These are phyloP conservation scores for Acanthosoma haemorrhoidale DNA, from an alignment of 2,888 invertebrate species.

Conservation along the genomic window DNA sequence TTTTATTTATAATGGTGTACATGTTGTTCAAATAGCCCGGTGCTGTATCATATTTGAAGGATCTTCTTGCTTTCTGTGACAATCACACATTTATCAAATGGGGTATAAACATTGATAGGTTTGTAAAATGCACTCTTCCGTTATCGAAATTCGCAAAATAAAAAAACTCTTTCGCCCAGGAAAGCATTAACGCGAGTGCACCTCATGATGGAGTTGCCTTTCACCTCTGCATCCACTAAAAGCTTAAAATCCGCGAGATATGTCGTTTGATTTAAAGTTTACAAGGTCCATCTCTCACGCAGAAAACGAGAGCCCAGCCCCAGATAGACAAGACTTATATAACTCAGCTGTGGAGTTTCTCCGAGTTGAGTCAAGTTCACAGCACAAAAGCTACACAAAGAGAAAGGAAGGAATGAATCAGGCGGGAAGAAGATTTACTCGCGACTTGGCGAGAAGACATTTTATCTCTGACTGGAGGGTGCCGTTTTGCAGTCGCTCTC, in stretches of 20 bases:
- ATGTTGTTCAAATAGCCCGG: no score
- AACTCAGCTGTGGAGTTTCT: background rate
- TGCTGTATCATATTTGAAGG: no score
- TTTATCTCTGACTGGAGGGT: background rate
- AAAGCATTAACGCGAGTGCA: background rate
- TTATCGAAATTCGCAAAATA: no score
- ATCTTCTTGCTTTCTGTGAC: no score
- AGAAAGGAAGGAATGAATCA: background rate
- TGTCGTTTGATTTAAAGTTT: background rate
- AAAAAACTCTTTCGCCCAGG: background rate
- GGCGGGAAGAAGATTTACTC: background rate
- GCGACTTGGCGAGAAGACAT: background rate
- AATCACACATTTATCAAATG: no score
- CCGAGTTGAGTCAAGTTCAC: background rate
- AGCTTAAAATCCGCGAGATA: background rate
- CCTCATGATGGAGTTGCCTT: background rate
- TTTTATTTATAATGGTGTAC: no score
- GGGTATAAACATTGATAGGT: no score
- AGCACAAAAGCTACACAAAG: background rate
- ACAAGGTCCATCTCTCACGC: background rate
- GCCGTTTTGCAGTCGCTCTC: background rate
- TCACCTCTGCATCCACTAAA: background rate
- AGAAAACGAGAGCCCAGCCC: background rate
- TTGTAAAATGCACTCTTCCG: no score
- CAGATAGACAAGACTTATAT: background rate